Conservation (phyloP, 2,888 invertebrate genomes). For the Tetramorium bicarinatum region DNA sequence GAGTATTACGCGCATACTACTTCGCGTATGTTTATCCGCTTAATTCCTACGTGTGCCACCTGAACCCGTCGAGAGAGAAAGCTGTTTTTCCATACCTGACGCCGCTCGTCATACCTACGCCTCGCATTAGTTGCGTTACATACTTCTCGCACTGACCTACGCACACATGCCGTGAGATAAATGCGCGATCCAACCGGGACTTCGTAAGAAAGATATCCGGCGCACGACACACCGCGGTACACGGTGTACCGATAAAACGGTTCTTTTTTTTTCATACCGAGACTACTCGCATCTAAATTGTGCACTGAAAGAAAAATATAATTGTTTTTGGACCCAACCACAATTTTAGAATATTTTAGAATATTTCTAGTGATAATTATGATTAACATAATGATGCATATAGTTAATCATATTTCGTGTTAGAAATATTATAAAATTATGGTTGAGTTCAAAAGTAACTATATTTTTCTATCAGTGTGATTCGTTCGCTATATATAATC, state of each 20-base stretch:
- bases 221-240: slow-evolving; percentile 33
- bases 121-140: slow-evolving; percentile 76
- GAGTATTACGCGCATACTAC: slow-evolving; percentile 72
- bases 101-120: slow-evolving; percentile 81
- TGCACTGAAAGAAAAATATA: no score
- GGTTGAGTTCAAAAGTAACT: no score
- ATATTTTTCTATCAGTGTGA: not conserved
- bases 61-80: slow-evolving; percentile 84
- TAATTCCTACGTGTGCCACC: slow-evolving; percentile 82
- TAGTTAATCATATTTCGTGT: no score
- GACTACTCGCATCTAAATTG: no score
- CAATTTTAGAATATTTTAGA: no score
- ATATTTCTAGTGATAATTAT: no score
- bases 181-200: slow-evolving; percentile 44
- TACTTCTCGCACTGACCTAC: slow-evolving; percentile 74
- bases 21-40: slow-evolving; percentile 84
- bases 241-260: slow-evolving; percentile 1
- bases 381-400: no score
- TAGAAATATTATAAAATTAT: no score
- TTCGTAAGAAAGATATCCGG: slow-evolving; percentile 63
- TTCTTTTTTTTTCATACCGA: not conserved
- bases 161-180: slow-evolving; percentile 63
- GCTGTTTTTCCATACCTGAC: slow-evolving; percentile 84
- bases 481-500: not conserved
- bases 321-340: no score